Evolutionary conservation across 2,113 vertebrate genomes (phyloP).

Genomic region (Phaethornis superciliosus): DNA sequence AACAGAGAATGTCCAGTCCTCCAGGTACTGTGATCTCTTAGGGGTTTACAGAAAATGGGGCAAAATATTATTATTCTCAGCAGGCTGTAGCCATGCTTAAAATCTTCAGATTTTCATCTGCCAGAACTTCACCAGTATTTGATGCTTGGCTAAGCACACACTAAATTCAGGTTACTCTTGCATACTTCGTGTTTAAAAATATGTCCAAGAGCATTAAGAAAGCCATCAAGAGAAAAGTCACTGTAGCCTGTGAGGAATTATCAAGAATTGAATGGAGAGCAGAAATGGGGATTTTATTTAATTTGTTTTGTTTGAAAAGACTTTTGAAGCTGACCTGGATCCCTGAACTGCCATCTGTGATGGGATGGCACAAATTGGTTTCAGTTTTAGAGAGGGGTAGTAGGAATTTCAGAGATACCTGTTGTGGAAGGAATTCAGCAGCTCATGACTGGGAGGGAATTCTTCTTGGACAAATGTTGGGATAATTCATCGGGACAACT

Average conservation of each 20-base stretch:
- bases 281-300: not conserved
- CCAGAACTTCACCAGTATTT: not conserved
- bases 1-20: not conserved
- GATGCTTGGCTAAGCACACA: not conserved
- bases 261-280: not conserved
- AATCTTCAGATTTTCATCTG: not conserved
- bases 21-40: not conserved
- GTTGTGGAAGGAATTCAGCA: not conserved
- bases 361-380: not conserved
- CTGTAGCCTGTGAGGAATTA: not conserved
- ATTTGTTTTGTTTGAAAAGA: not conserved
- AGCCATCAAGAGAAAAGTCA: not conserved
- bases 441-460: not conserved
- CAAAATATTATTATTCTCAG: not conserved
- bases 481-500: not conserved
- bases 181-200: constrained; percentile 10
- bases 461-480: not conserved
- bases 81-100: not conserved
- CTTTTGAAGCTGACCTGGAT: not conserved
- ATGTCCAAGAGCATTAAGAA: not conserved
- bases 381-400: not conserved
- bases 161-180: not conserved
- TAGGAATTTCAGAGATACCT: not conserved
- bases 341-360: not conserved
- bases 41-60: not conserved